These are phyloP conservation scores for Drosophila nebulosa DNA, from an alignment of 1,140 invertebrate genomes.

Conservation along the genomic window DNA sequence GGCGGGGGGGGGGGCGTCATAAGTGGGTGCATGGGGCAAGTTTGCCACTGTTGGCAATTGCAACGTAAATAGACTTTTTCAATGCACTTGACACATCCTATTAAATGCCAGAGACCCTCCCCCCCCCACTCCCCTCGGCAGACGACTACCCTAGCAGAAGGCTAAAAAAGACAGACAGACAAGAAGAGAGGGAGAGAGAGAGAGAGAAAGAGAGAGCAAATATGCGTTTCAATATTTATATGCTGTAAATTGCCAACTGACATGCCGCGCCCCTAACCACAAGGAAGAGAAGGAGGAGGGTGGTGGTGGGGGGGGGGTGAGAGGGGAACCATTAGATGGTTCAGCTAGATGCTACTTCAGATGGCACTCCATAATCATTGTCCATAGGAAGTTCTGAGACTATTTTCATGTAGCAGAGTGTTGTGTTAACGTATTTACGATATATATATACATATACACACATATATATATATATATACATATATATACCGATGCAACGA, in stretches of 20 bases:
- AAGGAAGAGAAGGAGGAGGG: no score
- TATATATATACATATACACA: no score
- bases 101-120: slow-evolving; percentile 75
- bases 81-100: slow-evolving; percentile 79
- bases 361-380: not conserved
- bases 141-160: not conserved
- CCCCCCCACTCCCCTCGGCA: no score
- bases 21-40: not conserved
- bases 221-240: slow-evolving; percentile 55
- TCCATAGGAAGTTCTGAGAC: not conserved
- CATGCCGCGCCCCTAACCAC: not conserved
- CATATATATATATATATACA: not conserved
- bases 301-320: no score
- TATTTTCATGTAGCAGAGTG: not conserved
- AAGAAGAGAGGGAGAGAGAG: slow-evolving; percentile 28
- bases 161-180: not conserved
- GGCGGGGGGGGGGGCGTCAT: not conserved
- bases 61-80: slow-evolving; percentile 77
- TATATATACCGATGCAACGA: no score
- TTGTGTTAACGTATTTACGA: not conserved
- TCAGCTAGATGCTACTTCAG: slow-evolving; percentile 8
- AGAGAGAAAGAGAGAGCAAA: slow-evolving; percentile 28
- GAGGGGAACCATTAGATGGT: slow-evolving; percentile 19
- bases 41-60: slow-evolving; percentile 68
- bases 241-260: slow-evolving; percentile 29